phyloP scores from a whole-genome alignment of 2,113 vertebrate species.

The Passer montanus region DNA sequence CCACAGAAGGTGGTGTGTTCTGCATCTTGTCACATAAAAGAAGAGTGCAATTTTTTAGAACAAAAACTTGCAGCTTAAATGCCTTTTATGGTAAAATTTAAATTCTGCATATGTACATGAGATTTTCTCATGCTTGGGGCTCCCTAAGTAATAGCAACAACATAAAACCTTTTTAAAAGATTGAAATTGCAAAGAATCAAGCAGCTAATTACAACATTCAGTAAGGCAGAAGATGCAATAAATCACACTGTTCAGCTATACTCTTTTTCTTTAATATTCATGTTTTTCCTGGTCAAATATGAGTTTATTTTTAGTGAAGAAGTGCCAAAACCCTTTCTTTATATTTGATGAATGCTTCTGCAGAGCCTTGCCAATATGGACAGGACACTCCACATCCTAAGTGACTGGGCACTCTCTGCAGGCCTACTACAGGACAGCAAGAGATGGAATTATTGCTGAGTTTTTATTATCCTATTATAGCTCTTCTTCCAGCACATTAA shows the following conservation, averaged over 20 bases:
- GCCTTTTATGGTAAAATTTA: not conserved
- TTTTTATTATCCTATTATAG: constrained; percentile 29
- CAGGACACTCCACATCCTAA: not conserved
- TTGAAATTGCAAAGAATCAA: not conserved
- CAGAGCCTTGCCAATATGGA: not conserved
- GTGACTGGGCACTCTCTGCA: not conserved
- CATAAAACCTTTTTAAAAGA: not conserved
- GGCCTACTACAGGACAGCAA: not conserved
- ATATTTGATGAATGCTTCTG: not conserved
- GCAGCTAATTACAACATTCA: not conserved
- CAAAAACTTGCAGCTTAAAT: not conserved
- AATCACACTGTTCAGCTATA: not conserved
- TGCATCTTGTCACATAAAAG: not conserved
- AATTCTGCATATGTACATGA: not conserved
- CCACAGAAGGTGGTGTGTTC: not conserved
- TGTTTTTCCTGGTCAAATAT: not conserved
- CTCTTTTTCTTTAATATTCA: not conserved
- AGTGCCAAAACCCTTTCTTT: not conserved
- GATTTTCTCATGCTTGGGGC: not conserved
- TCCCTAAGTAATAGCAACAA: not conserved
- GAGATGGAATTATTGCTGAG: constrained; percentile 40
- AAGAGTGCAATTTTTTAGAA: not conserved
- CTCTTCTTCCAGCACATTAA: constrained; percentile 29
- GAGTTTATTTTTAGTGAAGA: not conserved
- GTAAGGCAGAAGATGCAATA: not conserved